These are phyloP conservation scores for Serripes groenlandicus DNA, from an alignment of 2,888 invertebrate genomes.

Conservation along the genomic window DNA sequence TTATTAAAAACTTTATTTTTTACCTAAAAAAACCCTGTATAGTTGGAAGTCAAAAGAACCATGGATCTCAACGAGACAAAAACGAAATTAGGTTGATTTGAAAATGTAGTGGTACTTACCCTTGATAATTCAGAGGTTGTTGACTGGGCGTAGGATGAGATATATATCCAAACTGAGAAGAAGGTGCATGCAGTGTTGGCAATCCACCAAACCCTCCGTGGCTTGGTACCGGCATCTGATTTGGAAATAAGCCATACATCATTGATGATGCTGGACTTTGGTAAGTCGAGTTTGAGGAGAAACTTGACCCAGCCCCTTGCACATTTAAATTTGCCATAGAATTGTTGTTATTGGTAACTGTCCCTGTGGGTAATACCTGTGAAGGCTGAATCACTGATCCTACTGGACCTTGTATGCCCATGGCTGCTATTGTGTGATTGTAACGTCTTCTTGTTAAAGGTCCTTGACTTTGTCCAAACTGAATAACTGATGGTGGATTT, in stretches of 20 bases:
- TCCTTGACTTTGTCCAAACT: constrained; percentile 30
- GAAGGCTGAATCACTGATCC: neutral
- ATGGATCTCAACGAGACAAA: neutral
- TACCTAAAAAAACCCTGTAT: neutral
- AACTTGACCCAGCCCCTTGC: neutral
- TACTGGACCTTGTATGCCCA: neutral
- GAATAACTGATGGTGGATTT: constrained; percentile 3
- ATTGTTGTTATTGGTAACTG: neutral
- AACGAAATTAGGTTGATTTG: neutral
- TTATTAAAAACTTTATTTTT: neutral
- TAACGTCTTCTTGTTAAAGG: constrained; percentile 47
- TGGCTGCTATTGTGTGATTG: constrained; percentile 5
- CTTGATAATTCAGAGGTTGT: neutral
- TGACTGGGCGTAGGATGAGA: neutral
- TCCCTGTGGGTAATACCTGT: neutral
- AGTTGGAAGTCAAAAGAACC: neutral
- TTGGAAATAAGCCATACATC: constrained; percentile 1
- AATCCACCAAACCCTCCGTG: constrained; percentile 4
- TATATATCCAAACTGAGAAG: neutral
- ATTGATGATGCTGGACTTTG: neutral
- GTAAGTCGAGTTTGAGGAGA: neutral
- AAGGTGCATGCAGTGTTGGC: neutral
- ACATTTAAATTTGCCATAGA: constrained; percentile 5
- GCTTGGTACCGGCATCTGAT: neutral
- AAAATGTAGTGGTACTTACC: neutral